Evolutionary conservation across 2,888 invertebrate species (phyloP).

Genomic region (Celastrina argiolus): DNA sequence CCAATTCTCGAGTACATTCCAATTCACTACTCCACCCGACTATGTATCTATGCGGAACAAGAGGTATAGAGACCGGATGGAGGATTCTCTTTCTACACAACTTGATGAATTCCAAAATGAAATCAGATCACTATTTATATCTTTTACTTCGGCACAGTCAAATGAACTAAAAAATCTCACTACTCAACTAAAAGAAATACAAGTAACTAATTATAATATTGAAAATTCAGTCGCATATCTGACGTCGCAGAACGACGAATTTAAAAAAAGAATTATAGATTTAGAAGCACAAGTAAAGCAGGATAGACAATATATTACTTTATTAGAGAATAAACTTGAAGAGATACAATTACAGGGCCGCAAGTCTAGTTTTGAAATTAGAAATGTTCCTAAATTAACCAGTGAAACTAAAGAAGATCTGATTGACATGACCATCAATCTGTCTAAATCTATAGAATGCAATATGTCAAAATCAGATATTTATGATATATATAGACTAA

Average conservation of each 20-base stretch:
- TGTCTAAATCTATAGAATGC: slow-evolving; percentile 8
- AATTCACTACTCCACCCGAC: neutral
- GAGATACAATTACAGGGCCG: slow-evolving; percentile 23
- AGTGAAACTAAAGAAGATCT: slow-evolving; percentile 28
- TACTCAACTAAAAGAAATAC: neutral
- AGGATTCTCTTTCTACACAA: neutral
- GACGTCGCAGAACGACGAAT: slow-evolving; percentile 25
- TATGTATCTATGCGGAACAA: neutral
- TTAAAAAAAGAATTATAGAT: slow-evolving; percentile 22
- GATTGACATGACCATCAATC: slow-evolving; percentile 23
- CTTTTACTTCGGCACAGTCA: neutral
- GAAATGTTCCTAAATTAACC: slow-evolving; percentile 28
- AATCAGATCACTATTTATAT: neutral
- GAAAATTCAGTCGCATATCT: neutral
- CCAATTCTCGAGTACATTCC: neutral
- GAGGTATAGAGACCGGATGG: neutral
- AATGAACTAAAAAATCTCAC: neutral
- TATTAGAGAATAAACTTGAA: slow-evolving; percentile 30
- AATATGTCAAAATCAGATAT: too few species aligned
- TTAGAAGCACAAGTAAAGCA: slow-evolving; percentile 4
- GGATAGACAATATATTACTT: slow-evolving; percentile 26
- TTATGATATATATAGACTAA: neutral
- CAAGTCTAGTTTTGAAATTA: slow-evolving; percentile 30
- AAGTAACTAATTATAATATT: neutral
- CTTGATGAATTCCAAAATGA: neutral